These are phyloP conservation scores for Palythoa grandiflora DNA, from an alignment of 92 coral and sea anemone species.

Conservation along the genomic window DNA sequence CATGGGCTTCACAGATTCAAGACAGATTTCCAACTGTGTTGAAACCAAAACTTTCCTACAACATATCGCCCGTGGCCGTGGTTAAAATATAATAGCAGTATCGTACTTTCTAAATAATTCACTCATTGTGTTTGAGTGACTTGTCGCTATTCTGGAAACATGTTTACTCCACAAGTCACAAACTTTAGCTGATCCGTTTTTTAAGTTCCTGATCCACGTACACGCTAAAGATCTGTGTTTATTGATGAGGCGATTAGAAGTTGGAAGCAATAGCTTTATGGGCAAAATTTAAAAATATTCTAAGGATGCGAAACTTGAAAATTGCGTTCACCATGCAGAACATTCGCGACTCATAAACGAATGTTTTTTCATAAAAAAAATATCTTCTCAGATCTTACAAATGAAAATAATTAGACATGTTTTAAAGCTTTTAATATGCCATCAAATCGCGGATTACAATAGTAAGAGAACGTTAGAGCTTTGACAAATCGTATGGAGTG, in stretches of 20 bases:
- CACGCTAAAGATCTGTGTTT: not conserved
- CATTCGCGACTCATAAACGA: not conserved
- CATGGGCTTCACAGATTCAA: not conserved
- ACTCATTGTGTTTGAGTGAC: conserved; percentile 5
- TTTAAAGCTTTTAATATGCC: not conserved
- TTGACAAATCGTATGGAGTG: not conserved
- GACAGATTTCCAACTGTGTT: not conserved
- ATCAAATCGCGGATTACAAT: conserved; percentile 19
- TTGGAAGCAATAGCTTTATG: not conserved
- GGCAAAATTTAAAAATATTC: conserved; percentile 19
- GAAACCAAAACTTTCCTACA: not conserved
- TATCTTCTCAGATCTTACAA: not conserved
- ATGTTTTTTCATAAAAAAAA: conserved; percentile 7
- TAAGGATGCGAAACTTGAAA: conserved; percentile 26
- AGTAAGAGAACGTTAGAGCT: conserved; percentile 8
- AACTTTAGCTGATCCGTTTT: not conserved
- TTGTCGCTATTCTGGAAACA: not conserved
- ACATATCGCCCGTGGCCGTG: not conserved
- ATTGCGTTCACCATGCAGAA: conserved; percentile 24
- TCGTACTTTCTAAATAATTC: not conserved
- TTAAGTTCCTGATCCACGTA: not conserved
- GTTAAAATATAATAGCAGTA: not conserved
- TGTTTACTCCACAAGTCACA: conserved; percentile 39
- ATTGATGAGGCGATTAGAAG: not conserved
- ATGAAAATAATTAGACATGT: not conserved